Evolutionary conservation across 2,888 invertebrate genomes (phyloP).

Genomic region (Nomada goodeniana): DNA sequence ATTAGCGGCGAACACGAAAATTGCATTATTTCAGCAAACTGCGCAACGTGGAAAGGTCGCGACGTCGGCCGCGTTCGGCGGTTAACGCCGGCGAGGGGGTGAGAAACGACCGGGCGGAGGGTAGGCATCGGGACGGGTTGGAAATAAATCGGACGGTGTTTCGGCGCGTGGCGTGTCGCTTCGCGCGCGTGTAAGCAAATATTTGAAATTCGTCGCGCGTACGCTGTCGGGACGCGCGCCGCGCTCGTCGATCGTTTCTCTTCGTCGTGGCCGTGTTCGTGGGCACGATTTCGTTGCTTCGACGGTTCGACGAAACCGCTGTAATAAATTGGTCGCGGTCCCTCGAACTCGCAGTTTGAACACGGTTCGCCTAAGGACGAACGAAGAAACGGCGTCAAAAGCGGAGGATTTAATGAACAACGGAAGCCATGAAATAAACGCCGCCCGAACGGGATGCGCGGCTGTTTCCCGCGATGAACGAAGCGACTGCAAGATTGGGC

Average conservation of each 20-base stretch:
- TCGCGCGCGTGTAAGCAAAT: slow-evolving; percentile 70
- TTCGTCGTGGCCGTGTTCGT: background rate
- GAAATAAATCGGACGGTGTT: slow-evolving; percentile 72
- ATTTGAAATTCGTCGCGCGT: slow-evolving; percentile 73
- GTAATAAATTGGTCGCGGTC: background rate
- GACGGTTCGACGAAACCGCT: background rate
- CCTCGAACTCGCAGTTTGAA: background rate
- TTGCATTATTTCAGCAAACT: slow-evolving; percentile 70
- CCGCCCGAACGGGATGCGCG: slow-evolving; percentile 11
- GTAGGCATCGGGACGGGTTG: slow-evolving; percentile 6
- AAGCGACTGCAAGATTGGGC: slow-evolving; percentile 24
- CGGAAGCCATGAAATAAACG: slow-evolving; percentile 26
- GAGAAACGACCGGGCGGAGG: slow-evolving; percentile 1
- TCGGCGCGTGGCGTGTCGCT: slow-evolving; percentile 62
- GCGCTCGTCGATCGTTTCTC: background rate
- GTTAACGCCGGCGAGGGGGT: background rate
- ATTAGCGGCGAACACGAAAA: slow-evolving; percentile 69
- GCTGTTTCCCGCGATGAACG: slow-evolving; percentile 21
- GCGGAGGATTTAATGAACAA: slow-evolving; percentile 10
- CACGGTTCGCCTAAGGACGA: no score
- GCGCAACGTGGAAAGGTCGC: slow-evolving; percentile 30
- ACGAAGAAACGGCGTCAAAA: background rate
- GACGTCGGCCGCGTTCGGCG: slow-evolving; percentile 21
- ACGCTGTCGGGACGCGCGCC: background rate
- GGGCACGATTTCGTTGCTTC: background rate